Evolutionary conservation across 1,140 invertebrate species (phyloP), one percentile per base, ranked within the genome.

Genomic region (Carposina sasakii): DNA sequence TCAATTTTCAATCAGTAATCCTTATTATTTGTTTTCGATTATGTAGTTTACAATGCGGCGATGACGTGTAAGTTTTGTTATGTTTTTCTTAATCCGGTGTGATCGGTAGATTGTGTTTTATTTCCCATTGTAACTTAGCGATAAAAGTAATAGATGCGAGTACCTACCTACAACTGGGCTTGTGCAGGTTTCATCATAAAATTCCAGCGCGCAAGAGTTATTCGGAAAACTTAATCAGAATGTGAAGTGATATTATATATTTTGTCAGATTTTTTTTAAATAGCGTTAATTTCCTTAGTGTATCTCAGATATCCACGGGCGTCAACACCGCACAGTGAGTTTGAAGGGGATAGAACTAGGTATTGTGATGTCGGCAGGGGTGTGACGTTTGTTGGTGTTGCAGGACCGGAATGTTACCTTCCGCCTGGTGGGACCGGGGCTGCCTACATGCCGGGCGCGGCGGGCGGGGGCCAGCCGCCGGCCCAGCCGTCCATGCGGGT

Each of bases 251-350:
- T 48, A 23, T 49, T 40, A 40, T 12, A 9, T 49, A 17, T 62
- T 43, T 40, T 12, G 12, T 31, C n/a, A 30, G 34, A 47, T 49
- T 42, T 57, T 47, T 51, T 52, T 31, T 31, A 37, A 24, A 22
- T 47, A 34, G 57, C 13, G 17, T 39, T 51, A 31, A 60, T 67
- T 78, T 76, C 66, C 74, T 79, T 74, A 76, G 61, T 68, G 51
- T 41, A 20, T 26, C 40, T 42, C 78, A 83, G 78, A 70, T 83
- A 83, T 73, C 76, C 78, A 64, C 66, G 78, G 69, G 76, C 73
- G 50, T 76, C 78, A 57, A 83, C 78, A 73, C 78, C 78, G 70
- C 78, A 81, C 61, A 76, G 76, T 83, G 63, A 83, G 78, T 82
- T n/a, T 55, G 22, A 23, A 15, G 26, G 16, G 2, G 33, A 36